Conservation (phyloP, 2,888 invertebrate genomes). For the Aquatica leii region DNA sequence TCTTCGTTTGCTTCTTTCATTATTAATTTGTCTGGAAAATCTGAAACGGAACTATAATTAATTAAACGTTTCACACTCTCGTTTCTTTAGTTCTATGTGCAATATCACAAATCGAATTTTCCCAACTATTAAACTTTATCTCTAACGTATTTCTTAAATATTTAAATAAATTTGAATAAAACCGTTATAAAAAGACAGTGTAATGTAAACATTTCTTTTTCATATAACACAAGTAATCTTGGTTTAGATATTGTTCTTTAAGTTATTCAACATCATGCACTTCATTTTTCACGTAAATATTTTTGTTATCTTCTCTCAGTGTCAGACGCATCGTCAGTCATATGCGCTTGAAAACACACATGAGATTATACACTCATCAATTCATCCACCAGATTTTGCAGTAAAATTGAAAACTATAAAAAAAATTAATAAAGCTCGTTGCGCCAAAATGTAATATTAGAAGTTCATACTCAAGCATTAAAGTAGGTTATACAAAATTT, state of each 20-base stretch:
- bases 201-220: constrained; percentile 23
- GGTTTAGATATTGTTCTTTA: constrained; percentile 45
- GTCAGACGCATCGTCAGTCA: constrained; percentile 48
- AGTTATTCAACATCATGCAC: constrained; percentile 51
- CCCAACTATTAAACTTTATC: constrained; percentile 14
- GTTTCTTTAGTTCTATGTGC: no score
- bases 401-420: neutral
- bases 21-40: constrained; percentile 16
- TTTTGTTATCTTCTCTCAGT: constrained; percentile 43
- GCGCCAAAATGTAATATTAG: constrained; percentile 22
- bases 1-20: constrained; percentile 18
- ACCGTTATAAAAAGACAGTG: constrained; percentile 12
- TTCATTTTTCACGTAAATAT: constrained; percentile 49
- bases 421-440: constrained; percentile 16
- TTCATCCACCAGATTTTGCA: constrained; percentile 37
- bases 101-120: no score
- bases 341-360: constrained; percentile 45
- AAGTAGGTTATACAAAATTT: constrained; percentile 31
- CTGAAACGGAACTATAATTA: constrained; percentile 22
- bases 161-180: constrained; percentile 21
- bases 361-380: constrained; percentile 42
- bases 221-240: constrained; percentile 24
- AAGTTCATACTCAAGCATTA: constrained; percentile 1
- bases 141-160: constrained; percentile 16
- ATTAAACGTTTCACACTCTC: constrained; percentile 9